phyloP scores from a whole-genome alignment of 2,797 vertebrate species.

The Chrosomus eos region DNA sequence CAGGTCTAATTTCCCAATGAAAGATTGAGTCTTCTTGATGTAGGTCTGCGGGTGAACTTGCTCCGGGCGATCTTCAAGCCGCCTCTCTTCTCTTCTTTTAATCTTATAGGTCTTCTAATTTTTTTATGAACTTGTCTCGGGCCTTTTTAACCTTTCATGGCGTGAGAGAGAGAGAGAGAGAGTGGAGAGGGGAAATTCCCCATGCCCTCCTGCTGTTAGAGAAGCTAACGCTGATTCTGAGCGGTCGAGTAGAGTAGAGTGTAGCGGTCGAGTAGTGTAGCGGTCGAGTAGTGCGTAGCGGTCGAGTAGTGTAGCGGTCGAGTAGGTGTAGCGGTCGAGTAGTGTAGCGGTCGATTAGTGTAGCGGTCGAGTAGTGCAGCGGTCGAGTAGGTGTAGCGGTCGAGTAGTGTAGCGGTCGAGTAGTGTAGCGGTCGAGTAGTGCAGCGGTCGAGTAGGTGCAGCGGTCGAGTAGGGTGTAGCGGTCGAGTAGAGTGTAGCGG shows the following conservation, averaged over 20 bases:
- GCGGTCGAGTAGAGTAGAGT: not conserved
- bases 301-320: no score
- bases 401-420: no score
- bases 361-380: no score
- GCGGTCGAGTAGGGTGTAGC: no score
- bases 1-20: slow-evolving; percentile 66
- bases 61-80: slow-evolving; percentile 55
- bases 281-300: no score
- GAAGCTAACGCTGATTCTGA: not conserved
- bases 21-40: slow-evolving; percentile 65
- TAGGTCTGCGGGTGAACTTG: slow-evolving; percentile 45
- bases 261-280: no score
- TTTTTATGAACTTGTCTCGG: slow-evolving; percentile 67
- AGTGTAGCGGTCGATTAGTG: no score
- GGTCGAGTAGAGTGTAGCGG: no score
- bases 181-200: slow-evolving; percentile 24
- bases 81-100: slow-evolving; percentile 66
- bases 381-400: no score
- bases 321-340: no score
- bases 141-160: slow-evolving; percentile 65
- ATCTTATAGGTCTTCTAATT: slow-evolving; percentile 71
- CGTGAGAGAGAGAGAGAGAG: slow-evolving; percentile 54
- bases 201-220: not conserved
- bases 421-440: no score
- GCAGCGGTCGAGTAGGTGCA: no score